Evolutionary conservation across 2,888 invertebrate species (phyloP), one percentile per base, ranked within the genome.

Genomic region (Onchidella celtica): DNA sequence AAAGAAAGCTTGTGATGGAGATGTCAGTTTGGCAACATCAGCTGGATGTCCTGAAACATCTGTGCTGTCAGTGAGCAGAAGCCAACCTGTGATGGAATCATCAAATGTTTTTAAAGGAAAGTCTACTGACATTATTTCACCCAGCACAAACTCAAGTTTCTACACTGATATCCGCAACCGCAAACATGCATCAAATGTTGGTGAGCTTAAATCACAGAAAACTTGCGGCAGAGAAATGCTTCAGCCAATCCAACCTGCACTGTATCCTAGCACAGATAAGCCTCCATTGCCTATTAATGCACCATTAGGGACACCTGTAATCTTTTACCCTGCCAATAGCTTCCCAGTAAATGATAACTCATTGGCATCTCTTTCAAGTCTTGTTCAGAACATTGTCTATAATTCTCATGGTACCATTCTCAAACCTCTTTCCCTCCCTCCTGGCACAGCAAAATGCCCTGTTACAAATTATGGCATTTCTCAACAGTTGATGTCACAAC

Each of bases 321-420:
- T 72, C 32, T 34, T 79, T 29, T 79, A 79, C 29, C 79, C 79
- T 3, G 79, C 73, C 14, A 32, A 38, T 1, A 55, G 65, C 24
- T 73, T 79, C 36, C 6, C 47, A 3, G 68, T 73, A 59, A 61
- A 59, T 14, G 79, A 79, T 24, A 73, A 47, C 72, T 79, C 79
- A 1, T 29, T 79, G 55, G 79, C 79, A 29, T 79, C 79, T 3
- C 55, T 79, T 32, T 63, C 79, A n/a, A 72, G 72, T 36, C 73
- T 79, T 0, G 79, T 79, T 2, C 79, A 79, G 38, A 79, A 79
- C 55, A 79, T 79, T 14, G 79, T 79, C n/a, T 79, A 73, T 34
- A 79, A 72, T 27, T 79, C 79, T 0, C 63, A 36, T 47, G 73
- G 72, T 1, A 55, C 73, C 27, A 65, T 73, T 61, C 34, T 79